These are phyloP conservation scores for Mionectes macconnelli DNA, from an alignment of 2,113 vertebrate species.

Conservation along the genomic window DNA sequence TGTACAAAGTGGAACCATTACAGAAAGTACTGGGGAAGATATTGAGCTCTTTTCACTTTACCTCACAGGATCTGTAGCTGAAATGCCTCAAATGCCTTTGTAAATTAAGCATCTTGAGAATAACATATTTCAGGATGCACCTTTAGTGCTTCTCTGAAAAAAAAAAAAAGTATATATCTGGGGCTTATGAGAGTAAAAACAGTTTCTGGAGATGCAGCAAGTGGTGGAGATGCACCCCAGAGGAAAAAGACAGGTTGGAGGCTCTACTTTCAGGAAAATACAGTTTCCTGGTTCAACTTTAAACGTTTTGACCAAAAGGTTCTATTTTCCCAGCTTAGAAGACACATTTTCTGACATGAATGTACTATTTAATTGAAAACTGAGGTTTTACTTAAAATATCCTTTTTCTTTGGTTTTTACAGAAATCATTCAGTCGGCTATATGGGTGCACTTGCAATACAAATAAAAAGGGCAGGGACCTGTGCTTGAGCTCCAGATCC, in stretches of 20 bases:
- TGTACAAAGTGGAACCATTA: neutral
- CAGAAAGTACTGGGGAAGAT: neutral
- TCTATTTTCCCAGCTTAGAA: neutral
- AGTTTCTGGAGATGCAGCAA: neutral
- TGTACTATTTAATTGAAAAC: neutral
- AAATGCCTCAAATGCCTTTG: neutral
- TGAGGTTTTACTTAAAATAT: neutral
- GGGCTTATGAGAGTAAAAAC: neutral
- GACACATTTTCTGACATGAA: neutral
- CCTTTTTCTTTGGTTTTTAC: neutral
- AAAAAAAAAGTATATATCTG: neutral
- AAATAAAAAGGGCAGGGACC: neutral
- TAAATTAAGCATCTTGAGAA: neutral
- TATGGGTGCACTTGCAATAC: neutral
- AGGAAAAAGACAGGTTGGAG: neutral
- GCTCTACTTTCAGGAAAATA: neutral
- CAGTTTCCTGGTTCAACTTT: neutral
- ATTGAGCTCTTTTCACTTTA: neutral
- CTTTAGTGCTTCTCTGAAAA: neutral
- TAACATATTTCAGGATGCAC: neutral
- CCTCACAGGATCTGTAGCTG: neutral
- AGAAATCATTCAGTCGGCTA: neutral
- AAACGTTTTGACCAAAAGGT: neutral
- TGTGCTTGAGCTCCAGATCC: neutral
- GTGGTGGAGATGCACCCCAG: neutral